Conservation (phyloP, 2,888 invertebrate genomes). For the Ferrisia virgata region DNA sequence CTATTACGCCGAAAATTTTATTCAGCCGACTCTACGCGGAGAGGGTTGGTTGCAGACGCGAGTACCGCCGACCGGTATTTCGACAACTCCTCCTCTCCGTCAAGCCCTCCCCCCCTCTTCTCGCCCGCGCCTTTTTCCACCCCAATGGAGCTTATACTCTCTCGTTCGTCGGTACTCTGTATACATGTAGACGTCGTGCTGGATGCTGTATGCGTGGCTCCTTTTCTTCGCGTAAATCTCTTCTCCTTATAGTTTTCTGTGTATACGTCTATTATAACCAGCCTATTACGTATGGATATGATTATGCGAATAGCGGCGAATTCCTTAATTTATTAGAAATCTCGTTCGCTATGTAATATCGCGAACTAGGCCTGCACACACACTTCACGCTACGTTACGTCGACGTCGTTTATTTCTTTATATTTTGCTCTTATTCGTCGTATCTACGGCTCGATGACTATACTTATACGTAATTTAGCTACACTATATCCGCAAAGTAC, state of each 20-base stretch:
- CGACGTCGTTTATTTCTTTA: no score
- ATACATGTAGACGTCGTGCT: no score
- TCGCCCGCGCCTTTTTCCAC: no score
- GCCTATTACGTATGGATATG: neutral
- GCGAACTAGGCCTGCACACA: no score
- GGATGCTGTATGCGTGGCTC: neutral
- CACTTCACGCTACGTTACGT: no score
- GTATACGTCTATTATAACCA: neutral
- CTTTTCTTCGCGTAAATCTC: neutral
- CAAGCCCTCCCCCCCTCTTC: neutral
- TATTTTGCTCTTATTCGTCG: no score
- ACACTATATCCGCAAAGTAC: no score
- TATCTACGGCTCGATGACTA: no score
- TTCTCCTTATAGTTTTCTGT: neutral
- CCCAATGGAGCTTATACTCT: no score
- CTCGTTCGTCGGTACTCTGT: no score
- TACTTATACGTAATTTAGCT: no score
- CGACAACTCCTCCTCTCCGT: neutral
- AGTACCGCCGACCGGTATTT: neutral
- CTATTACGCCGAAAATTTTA: slow-evolving; percentile 15
- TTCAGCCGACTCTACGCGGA: neutral
- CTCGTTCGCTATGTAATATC: no score
- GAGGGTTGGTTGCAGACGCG: neutral
- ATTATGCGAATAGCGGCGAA: neutral
- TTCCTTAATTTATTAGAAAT: neutral